These are phyloP conservation scores for Okapia johnstoni DNA, from an alignment of 2,113 vertebrate genomes.

Conservation along the genomic window DNA sequence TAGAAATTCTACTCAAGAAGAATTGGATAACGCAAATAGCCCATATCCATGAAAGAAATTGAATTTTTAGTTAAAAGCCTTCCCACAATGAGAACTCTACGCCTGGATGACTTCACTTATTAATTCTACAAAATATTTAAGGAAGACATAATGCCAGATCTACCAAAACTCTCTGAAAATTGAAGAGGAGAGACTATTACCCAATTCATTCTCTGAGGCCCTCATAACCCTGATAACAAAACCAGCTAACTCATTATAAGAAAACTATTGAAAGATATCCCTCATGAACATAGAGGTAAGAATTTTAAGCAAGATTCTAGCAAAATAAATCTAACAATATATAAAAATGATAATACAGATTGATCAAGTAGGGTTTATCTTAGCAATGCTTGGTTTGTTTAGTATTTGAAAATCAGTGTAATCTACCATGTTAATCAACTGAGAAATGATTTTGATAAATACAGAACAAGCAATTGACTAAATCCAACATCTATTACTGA, in stretches of 20 bases:
- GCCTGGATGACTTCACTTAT: background rate
- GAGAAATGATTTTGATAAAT: background rate
- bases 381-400: background rate
- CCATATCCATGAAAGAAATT: background rate
- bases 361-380: background rate
- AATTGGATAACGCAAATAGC: background rate
- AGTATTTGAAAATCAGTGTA: background rate
- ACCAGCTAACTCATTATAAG: background rate
- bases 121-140: slow-evolving; percentile 6
- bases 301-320: background rate
- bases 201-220: background rate
- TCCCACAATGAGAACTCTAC: background rate
- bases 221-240: background rate
- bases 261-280: background rate
- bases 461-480: background rate
- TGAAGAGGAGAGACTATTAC: background rate
- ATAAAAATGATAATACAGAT: background rate
- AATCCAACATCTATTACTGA: background rate
- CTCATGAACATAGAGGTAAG: background rate
- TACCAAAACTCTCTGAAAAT: background rate
- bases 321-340: background rate
- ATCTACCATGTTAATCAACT: background rate
- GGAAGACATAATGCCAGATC: background rate
- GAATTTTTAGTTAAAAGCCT: background rate
- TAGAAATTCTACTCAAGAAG: background rate